phyloP scores from a whole-genome alignment of 2,797 vertebrate species.

The Pogonophryne albipinna region DNA sequence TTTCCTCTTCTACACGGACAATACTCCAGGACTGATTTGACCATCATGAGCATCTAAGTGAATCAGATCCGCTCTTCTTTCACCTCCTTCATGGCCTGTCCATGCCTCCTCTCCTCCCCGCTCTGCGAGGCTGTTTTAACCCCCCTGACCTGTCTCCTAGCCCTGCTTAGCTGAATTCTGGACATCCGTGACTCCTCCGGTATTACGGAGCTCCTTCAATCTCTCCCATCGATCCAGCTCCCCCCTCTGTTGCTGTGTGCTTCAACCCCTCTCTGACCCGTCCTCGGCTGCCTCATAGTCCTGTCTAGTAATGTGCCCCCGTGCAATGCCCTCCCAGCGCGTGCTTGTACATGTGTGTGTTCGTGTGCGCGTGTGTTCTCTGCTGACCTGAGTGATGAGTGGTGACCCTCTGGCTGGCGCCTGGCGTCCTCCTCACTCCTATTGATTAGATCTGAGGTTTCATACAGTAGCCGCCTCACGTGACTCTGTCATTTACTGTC shows the following conservation, averaged over 20 bases:
- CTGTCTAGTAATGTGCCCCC: constrained; percentile 78
- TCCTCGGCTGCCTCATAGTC: constrained; percentile 77
- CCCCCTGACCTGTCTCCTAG: constrained; percentile 71
- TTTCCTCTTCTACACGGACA: neutral
- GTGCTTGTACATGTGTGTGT: constrained; percentile 21
- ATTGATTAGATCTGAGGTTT: constrained; percentile 88
- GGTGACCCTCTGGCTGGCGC: constrained; percentile 85
- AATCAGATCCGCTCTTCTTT: constrained; percentile 52
- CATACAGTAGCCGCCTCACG: constrained; percentile 84
- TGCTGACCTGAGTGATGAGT: constrained; percentile 84
- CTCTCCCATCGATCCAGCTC: constrained; percentile 79
- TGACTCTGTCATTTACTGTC: constrained; percentile 85
- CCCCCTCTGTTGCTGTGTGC: constrained; percentile 76
- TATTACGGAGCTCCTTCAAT: constrained; percentile 81
- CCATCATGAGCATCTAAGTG: constrained; percentile 58
- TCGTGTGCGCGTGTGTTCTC: constrained; percentile 35
- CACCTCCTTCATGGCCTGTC: constrained; percentile 65
- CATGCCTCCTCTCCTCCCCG: constrained; percentile 71
- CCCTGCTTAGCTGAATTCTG: constrained; percentile 77
- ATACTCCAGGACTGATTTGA: constrained; percentile 16
- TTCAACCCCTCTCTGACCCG: constrained; percentile 82
- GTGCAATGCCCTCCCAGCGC: constrained; percentile 58
- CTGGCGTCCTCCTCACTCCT: constrained; percentile 83
- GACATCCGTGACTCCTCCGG: constrained; percentile 76
- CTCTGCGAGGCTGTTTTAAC: constrained; percentile 77